Conservation (phyloP, 2,113 vertebrate species). For the Rhinogobius similis region DNA sequence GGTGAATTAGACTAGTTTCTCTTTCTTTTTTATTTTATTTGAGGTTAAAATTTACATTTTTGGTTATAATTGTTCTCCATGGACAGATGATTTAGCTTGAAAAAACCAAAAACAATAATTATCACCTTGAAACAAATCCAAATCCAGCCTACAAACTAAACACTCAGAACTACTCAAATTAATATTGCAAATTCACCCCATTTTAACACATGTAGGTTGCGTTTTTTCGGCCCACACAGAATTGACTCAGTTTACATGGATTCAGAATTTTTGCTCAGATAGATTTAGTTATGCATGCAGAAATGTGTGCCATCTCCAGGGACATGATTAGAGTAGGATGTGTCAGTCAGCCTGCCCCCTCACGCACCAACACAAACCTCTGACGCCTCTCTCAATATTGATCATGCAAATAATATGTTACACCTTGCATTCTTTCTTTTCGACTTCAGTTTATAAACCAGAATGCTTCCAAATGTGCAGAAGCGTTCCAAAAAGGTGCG, state of each 20-base stretch:
- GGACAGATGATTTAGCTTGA: no score
- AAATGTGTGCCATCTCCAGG: constrained; percentile 44
- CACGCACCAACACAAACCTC: neutral
- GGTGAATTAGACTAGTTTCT: no score
- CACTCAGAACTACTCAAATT: no score
- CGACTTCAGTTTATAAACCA: neutral
- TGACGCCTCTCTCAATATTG: constrained; percentile 14
- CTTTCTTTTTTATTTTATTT: no score
- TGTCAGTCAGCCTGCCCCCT: constrained; percentile 40
- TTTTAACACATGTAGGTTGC: neutral
- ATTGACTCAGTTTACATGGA: constrained; percentile 19
- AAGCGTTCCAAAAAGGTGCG: constrained; percentile 5
- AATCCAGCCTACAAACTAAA: no score
- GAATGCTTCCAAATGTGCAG: neutral
- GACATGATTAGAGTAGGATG: constrained; percentile 67
- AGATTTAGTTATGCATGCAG: constrained; percentile 28
- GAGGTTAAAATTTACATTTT: no score
- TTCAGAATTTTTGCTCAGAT: constrained; percentile 9
- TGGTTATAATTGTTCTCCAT: no score
- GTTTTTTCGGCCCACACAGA: neutral
- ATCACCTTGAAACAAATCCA: no score
- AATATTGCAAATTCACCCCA: no score
- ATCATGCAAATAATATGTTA: constrained; percentile 20
- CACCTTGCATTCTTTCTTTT: neutral
- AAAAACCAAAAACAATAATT: no score